Conservation (phyloP, 2,797 vertebrate genomes). For the Trachurus trachurus region DNA sequence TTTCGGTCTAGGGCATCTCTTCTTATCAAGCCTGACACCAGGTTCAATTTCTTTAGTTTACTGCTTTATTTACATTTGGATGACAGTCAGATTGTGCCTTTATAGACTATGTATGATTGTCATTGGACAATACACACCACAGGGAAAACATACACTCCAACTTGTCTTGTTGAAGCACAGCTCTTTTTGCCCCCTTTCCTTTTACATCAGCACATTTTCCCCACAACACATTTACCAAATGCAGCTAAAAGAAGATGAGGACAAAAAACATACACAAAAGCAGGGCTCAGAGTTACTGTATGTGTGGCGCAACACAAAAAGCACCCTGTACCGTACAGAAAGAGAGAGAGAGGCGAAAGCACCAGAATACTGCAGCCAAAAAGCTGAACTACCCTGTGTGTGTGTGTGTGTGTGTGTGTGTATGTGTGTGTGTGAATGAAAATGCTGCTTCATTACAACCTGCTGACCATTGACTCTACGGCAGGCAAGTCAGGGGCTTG, state of each 20-base stretch:
- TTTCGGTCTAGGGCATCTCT: not conserved
- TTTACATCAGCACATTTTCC: conserved; percentile 52
- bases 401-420: not conserved
- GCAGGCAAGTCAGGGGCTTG: conserved; percentile 9
- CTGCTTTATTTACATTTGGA: not conserved
- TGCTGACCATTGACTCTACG: conserved; percentile 74
- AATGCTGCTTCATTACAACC: conserved; percentile 76
- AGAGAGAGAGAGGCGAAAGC: conserved; percentile 66
- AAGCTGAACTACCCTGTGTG: conserved; percentile 54
- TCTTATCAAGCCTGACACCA: too few relatives aligned
- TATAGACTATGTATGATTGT: conserved; percentile 10
- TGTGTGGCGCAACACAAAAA: conserved; percentile 67
- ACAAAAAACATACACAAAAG: conserved; percentile 56
- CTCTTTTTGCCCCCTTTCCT: conserved; percentile 19
- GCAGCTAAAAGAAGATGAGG: conserved; percentile 39
- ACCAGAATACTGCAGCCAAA: conserved; percentile 75
- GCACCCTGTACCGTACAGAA: conserved; percentile 55
- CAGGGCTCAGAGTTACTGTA: conserved; percentile 51
- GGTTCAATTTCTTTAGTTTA: too few relatives aligned
- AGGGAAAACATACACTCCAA: conserved; percentile 7
- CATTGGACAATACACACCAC: conserved; percentile 11
- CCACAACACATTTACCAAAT: conserved; percentile 36
- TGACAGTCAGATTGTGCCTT: conserved; percentile 17
- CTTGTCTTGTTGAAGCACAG: conserved; percentile 15
- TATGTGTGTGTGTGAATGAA: conserved; percentile 62